Evolutionary conservation across 2,888 invertebrate genomes (phyloP).

Genomic region (Pterostichus niger): DNA sequence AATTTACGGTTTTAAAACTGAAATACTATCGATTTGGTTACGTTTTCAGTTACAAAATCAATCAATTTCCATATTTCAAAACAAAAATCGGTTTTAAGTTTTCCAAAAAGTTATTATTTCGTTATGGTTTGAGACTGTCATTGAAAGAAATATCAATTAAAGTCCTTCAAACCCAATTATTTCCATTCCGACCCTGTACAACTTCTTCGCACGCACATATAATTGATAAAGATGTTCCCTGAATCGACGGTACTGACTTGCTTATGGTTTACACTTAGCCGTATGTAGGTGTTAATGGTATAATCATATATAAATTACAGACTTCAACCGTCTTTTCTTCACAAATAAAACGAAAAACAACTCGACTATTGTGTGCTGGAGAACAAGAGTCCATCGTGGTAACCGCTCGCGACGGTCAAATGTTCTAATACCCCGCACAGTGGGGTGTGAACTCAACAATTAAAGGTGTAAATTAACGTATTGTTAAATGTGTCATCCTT

Average conservation of each 20-base stretch:
- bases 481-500: conserved; percentile 43
- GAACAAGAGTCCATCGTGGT: background rate
- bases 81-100: too few species aligned
- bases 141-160: background rate
- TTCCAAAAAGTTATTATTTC: too few species aligned
- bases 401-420: background rate
- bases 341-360: conserved; percentile 28
- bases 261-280: conserved; percentile 68
- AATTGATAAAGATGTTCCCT: conserved; percentile 71
- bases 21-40: too few species aligned
- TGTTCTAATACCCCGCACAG: conserved; percentile 23
- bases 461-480: conserved; percentile 48
- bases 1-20: too few species aligned
- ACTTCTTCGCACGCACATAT: conserved; percentile 51
- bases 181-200: conserved; percentile 27
- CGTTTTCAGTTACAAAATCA: too few species aligned
- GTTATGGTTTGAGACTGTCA: too few species aligned
- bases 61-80: too few species aligned
- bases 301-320: conserved; percentile 71
- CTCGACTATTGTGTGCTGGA: conserved; percentile 17
- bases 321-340: conserved; percentile 52
- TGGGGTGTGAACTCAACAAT: conserved; percentile 44
- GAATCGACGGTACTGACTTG: conserved; percentile 41
- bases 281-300: conserved; percentile 71
- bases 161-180: background rate